Evolutionary conservation across 1,140 invertebrate species (phyloP), one percentile per base, ranked within the genome.

Genomic region (Anadara kagoshimensis): DNA sequence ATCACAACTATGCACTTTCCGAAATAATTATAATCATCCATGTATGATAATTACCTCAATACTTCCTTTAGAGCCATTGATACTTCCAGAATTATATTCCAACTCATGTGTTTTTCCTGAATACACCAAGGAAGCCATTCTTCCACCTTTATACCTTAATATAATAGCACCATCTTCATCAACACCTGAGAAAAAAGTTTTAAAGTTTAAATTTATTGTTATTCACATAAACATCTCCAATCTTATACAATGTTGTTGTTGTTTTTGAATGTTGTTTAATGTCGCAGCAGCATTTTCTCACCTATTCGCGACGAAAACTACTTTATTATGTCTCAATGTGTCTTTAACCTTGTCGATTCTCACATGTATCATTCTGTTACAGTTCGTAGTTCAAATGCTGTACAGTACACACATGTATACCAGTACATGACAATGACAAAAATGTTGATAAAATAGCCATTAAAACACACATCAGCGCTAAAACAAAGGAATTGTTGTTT

Each of bases 131-230:
- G 45, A 45, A 20, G 73, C 73, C 67, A 65, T 75, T 5, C 65
- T 56, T 18, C 69, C 65, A 41, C 64, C 61, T 44, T 64, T 69
- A 24, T 73, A 78, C 20, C 61, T 61, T 16, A 78, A 44, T 20
- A 69, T 76, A 29, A 76, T 51, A 62, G 64, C 73, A 8, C 64
- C 69, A 61, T 61, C 64, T 45, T 73, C 54, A 56, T 79, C 77
- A 41, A 79, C 73, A 45, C 77, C 77, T 79, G 45, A 41, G 47
- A 44, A 16, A 51, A 20, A 16, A 4, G 4, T 51, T 51, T 18
- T 11, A 47, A 11, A 11, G 45, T 18, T 47, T 47, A 18, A 11
- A 18, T 47, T 8, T 18, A 47, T 47, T 18, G 18, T 47, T 18
- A 47, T 47, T 47, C 45, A 47, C 45, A 47, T 47, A 47, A 47